These are phyloP conservation scores for Volucella bombylans DNA, from an alignment of 2,888 invertebrate genomes.

Conservation along the genomic window DNA sequence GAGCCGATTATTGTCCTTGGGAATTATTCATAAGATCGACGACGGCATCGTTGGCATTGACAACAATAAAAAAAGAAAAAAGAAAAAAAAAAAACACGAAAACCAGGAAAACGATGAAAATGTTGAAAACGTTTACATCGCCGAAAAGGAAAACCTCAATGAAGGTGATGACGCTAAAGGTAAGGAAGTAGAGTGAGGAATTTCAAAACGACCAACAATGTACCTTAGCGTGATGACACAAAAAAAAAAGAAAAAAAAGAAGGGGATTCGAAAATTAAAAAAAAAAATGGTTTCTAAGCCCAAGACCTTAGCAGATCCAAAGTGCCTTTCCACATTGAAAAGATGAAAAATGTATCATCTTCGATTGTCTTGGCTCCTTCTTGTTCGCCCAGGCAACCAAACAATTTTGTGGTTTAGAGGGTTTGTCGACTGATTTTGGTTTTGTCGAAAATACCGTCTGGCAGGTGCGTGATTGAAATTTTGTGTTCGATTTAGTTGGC, in stretches of 20 bases:
- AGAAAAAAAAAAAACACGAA: too few species aligned
- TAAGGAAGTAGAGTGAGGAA: neutral
- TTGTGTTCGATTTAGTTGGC: conserved; percentile 34
- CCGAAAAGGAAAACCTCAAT: neutral
- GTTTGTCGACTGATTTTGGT: neutral
- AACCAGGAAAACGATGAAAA: neutral
- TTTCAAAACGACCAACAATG: neutral
- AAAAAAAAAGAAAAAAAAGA: neutral
- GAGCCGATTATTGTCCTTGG: conserved; percentile 57
- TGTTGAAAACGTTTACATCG: neutral
- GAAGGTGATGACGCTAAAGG: neutral
- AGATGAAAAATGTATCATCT: conserved; percentile 40
- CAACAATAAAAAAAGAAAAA: neutral
- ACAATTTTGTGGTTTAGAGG: neutral
- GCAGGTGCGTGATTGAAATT: conserved; percentile 59
- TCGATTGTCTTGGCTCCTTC: conserved; percentile 23
- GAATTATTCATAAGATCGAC: conserved; percentile 54
- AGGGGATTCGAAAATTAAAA: neutral
- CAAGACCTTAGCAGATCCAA: conserved; percentile 1
- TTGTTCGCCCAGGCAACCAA: neutral
- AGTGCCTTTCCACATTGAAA: conserved; percentile 26
- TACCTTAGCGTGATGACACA: neutral
- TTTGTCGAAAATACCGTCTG: conserved; percentile 30
- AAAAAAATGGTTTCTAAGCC: conserved; percentile 17
- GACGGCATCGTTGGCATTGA: conserved; percentile 2